These are phyloP conservation scores for Physella acuta DNA, from an alignment of 1,140 invertebrate species.

Conservation along the genomic window DNA sequence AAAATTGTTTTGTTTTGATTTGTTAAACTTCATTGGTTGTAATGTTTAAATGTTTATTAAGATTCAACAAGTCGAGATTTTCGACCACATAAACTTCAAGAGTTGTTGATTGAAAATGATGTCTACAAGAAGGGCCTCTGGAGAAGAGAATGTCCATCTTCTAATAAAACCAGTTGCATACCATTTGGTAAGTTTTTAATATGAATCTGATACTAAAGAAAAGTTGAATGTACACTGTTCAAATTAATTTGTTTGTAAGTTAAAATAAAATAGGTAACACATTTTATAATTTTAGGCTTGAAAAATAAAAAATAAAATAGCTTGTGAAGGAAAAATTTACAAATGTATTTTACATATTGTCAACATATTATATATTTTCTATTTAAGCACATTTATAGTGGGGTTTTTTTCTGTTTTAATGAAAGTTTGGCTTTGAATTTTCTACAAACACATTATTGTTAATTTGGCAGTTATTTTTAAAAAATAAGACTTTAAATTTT, in stretches of 20 bases:
- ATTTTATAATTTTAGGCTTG: no score
- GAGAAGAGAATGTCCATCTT: slow-evolving; percentile 16
- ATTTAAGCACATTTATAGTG: background rate
- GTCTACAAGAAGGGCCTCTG: slow-evolving; percentile 17
- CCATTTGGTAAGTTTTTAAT: slow-evolving; percentile 11
- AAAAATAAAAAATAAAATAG: no score
- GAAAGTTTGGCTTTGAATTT: background rate
- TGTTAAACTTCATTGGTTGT: background rate
- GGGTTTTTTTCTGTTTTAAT: background rate
- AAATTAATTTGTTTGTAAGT: no score
- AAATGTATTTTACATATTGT: background rate
- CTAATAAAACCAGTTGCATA: background rate
- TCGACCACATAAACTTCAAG: no score
- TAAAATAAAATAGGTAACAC: no score
- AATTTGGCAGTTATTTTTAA: no score
- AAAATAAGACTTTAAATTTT: no score
- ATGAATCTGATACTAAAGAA: background rate
- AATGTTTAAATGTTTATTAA: background rate
- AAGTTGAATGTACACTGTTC: no score
- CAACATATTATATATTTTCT: background rate
- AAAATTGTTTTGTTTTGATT: background rate
- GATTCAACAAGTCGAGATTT: background rate
- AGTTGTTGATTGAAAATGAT: no score
- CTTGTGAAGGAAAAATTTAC: background rate
- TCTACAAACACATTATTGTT: no score